Evolutionary conservation across 1,140 invertebrate genomes (phyloP), one percentile per base, ranked within the genome.

Genomic region (Agraylea sexmaculata): DNA sequence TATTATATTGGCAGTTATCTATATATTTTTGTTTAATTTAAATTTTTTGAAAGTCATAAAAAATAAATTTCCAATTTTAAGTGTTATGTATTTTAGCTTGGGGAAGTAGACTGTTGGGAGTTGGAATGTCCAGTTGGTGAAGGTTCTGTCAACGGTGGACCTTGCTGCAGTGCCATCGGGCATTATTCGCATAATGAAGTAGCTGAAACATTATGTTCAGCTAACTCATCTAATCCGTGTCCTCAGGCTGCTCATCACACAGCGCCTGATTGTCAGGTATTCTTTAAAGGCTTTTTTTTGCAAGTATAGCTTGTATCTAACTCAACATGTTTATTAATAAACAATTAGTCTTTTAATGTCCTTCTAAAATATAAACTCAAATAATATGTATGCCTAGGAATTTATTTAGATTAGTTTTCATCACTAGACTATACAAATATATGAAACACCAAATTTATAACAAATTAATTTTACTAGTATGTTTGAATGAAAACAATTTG

Each of bases 51-150:
- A 25, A 2, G 10, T 27, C 10, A 3, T 38, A 38, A 31, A 4
- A 17, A 29, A 29, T 39, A 2, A 16, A 15, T 21, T 16, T 11
- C 6, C 10, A 5, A 7, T 20, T 39, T 12, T 6, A 30, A 6
- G 17, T 40, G n/a, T 49, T 23, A 29, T 30, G 15, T 37, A 17
- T 42, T 40, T n/a, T 58, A 86, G 83, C 69, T 82, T 54, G 86
- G 87, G 29, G 84, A 92, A 66, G 75, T 87, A 42, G 86, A 89
- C 66, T 92, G 87, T 57, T 89, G 84, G 84, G 77, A 81, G 50
- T 70, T 85, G 55, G 78, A 86, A 53, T 90, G 87, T 68, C 84
- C 84, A 42, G 84, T 66, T 57, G 73, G 46, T 71, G 79, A 53
- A 70, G 78, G 22, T 60, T 84, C 8, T 77, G 82, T 54, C 80